A percentile compares a stretch with the other conserved stretches of the same genome.
Evolutionary conservation across 2,113 vertebrate genomes (phyloP).

Genomic region (Syngnathoides biaculeatus): DNA sequence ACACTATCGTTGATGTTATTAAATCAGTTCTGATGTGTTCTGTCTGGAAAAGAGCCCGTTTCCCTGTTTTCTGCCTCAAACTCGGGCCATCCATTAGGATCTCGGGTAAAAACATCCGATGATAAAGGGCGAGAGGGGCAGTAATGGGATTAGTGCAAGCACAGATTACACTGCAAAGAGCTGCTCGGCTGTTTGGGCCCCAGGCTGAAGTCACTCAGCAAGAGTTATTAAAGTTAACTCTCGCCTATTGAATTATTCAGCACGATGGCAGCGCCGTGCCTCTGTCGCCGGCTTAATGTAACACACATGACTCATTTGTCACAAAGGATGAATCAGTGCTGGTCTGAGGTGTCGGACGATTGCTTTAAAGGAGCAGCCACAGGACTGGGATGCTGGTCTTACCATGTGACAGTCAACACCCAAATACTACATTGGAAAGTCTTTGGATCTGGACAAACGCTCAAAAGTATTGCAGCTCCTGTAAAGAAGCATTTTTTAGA

Average conservation of each 20-base stretch:
- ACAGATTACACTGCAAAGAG: slow-evolving; percentile 37
- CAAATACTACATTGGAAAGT: neutral
- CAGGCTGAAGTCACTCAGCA: slow-evolving; percentile 57
- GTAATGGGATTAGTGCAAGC: slow-evolving; percentile 46
- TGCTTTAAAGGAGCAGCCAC: slow-evolving; percentile 16
- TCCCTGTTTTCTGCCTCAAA: slow-evolving; percentile 2
- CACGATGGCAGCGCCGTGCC: slow-evolving; percentile 26
- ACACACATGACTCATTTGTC: slow-evolving; percentile 31
- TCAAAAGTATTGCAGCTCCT: neutral
- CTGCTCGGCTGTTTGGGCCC: slow-evolving; percentile 42
- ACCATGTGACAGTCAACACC: neutral
- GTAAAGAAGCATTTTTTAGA: neutral
- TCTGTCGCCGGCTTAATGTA: slow-evolving; percentile 33
- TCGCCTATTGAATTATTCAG: slow-evolving; percentile 59
- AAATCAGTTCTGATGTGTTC: slow-evolving; percentile 2
- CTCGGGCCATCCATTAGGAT: slow-evolving; percentile 1
- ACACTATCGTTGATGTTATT: slow-evolving; percentile 12
- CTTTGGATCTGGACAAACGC: neutral
- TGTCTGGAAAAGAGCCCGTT: neutral
- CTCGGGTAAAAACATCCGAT: slow-evolving; percentile 18
- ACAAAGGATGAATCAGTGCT: slow-evolving; percentile 26
- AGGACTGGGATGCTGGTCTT: too few relatives aligned
- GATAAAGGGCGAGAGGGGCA: slow-evolving; percentile 17
- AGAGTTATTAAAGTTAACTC: slow-evolving; percentile 59
- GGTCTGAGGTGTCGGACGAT: slow-evolving; percentile 27